Evolutionary conservation across 2,113 vertebrate genomes (phyloP).

Genomic region (Brevimyrus niger): DNA sequence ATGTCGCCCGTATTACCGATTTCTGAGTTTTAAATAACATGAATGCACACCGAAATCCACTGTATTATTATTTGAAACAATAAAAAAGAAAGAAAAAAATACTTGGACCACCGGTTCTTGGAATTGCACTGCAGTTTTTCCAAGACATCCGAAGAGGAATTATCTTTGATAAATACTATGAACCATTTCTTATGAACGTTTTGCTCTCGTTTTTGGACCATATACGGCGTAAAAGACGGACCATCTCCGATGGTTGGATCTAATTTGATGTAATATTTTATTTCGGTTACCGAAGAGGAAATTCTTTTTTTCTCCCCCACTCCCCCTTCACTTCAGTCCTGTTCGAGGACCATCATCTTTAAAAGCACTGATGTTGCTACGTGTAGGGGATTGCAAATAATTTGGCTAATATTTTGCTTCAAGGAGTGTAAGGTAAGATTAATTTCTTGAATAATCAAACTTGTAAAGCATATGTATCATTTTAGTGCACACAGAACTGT

Average conservation of each 20-base stretch:
- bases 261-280: slow-evolving; percentile 40
- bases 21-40: slow-evolving; percentile 9
- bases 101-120: slow-evolving; percentile 53
- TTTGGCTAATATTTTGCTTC: slow-evolving; percentile 34
- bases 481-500: background rate
- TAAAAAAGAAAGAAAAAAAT: background rate
- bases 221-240: slow-evolving; percentile 50
- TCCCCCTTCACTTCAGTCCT: slow-evolving; percentile 47
- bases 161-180: slow-evolving; percentile 40
- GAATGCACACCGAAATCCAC: slow-evolving; percentile 29
- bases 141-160: slow-evolving; percentile 57
- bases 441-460: background rate
- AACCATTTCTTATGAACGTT: slow-evolving; percentile 22
- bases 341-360: slow-evolving; percentile 57
- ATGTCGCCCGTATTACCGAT: background rate
- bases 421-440: slow-evolving; percentile 54
- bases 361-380: slow-evolving; percentile 59
- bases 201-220: slow-evolving; percentile 45
- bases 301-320: slow-evolving; percentile 18
- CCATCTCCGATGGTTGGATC: slow-evolving; percentile 60
- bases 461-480: background rate
- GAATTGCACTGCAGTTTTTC: slow-evolving; percentile 47
- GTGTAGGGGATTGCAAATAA: slow-evolving; percentile 57
- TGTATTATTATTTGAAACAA: background rate
- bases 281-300: slow-evolving; percentile 45